A percentile compares a stretch with the other conserved stretches of the same genome.
phyloP scores from a whole-genome alignment of 2,888 invertebrate genomes.

The Sminthurinus aureus region DNA sequence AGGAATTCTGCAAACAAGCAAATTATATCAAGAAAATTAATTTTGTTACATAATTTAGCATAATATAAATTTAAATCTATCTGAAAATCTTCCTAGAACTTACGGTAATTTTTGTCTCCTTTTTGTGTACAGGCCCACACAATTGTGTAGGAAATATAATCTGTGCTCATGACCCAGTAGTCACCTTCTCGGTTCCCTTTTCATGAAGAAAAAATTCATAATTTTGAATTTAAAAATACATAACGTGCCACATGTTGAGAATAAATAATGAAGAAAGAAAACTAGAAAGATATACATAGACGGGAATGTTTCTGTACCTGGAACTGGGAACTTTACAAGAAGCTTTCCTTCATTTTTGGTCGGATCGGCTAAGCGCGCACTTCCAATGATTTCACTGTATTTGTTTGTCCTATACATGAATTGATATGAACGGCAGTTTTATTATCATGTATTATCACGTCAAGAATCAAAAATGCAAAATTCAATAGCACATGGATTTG shows the following conservation, averaged over 20 bases:
- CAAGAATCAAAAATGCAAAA: background rate
- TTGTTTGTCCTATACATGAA: slow-evolving; percentile 72
- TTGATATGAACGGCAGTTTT: no score
- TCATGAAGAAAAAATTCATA: no score
- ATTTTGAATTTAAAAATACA: no score
- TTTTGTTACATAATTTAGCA: background rate
- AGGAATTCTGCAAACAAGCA: slow-evolving; percentile 33
- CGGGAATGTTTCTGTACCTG: background rate
- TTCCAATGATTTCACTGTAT: slow-evolving; percentile 76
- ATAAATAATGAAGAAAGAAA: no score
- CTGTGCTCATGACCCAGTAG: slow-evolving; percentile 56
- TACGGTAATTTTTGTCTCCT: slow-evolving; percentile 41
- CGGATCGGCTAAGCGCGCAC: slow-evolving; percentile 72
- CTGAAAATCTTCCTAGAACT: slow-evolving; percentile 2
- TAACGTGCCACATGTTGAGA: no score
- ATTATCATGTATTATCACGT: no score
- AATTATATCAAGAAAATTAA: background rate
- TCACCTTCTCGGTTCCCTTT: slow-evolving; percentile 34
- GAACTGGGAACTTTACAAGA: slow-evolving; percentile 74
- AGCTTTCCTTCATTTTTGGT: slow-evolving; percentile 74
- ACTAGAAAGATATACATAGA: background rate
- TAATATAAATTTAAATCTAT: background rate
- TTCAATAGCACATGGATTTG: background rate
- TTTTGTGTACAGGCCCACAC: slow-evolving; percentile 54
- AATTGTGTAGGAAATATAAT: slow-evolving; percentile 54